Evolutionary conservation across 2,797 vertebrate genomes (phyloP).

Genomic region (Channa striata): DNA sequence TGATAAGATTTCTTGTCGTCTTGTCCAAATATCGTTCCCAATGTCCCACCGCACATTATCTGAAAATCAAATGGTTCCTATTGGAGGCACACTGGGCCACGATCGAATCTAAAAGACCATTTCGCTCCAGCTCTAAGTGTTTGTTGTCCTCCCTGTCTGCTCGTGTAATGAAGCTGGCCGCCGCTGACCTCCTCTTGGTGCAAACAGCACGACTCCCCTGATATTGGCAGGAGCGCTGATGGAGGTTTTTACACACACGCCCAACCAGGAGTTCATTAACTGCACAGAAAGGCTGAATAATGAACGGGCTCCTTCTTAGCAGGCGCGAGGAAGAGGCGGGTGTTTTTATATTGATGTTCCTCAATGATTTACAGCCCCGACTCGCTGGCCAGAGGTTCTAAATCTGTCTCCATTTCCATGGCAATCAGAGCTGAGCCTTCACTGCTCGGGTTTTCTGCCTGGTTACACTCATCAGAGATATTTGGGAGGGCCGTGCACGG

Average conservation of each 20-base stretch:
- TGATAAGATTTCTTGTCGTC: slow-evolving; percentile 15
- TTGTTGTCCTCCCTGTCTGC: slow-evolving; percentile 24
- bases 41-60: slow-evolving; percentile 7
- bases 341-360: slow-evolving; percentile 57
- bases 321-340: slow-evolving; percentile 28
- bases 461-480: slow-evolving; percentile 39
- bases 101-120: slow-evolving; percentile 55
- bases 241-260: slow-evolving; percentile 56
- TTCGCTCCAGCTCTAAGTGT: slow-evolving; percentile 25
- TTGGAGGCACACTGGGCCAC: slow-evolving; percentile 60
- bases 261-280: slow-evolving; percentile 67
- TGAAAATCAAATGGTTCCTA: slow-evolving; percentile 56
- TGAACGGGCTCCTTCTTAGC: slow-evolving; percentile 52
- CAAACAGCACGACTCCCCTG: slow-evolving; percentile 46
- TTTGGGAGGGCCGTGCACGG: slow-evolving; percentile 22
- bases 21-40: slow-evolving; percentile 31
- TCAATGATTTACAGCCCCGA: slow-evolving; percentile 63
- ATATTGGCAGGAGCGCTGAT: slow-evolving; percentile 42
- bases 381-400: slow-evolving; percentile 30
- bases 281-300: slow-evolving; percentile 68
- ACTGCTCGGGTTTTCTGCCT: slow-evolving; percentile 40
- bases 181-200: slow-evolving; percentile 35
- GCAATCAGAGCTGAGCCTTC: slow-evolving; percentile 46
- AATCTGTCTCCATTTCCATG: slow-evolving; percentile 67
- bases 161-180: slow-evolving; percentile 24